phyloP scores from a whole-genome alignment of 2,797 vertebrate species.

The Thunnus albacares region DNA sequence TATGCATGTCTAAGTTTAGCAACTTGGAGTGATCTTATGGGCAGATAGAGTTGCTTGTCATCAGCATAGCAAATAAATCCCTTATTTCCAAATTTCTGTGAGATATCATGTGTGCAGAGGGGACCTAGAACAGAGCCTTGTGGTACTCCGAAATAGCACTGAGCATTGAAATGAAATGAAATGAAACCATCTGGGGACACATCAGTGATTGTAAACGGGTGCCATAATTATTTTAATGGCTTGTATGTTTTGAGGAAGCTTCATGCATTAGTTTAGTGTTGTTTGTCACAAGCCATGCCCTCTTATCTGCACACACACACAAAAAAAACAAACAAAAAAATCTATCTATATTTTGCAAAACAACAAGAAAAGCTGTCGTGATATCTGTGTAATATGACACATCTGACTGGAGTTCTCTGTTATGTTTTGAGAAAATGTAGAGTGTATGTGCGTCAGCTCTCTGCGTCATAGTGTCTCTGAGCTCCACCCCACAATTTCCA shows the following conservation, averaged over 20 bases:
- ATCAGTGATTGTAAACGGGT: background rate
- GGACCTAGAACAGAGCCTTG: background rate
- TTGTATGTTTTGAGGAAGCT: background rate
- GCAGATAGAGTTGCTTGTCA: background rate
- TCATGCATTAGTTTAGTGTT: background rate
- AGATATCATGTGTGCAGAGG: background rate
- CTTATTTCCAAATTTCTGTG: background rate
- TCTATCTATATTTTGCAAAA: background rate
- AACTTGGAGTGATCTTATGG: background rate
- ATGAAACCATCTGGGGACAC: no score
- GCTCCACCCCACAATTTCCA: slow-evolving; percentile 16
- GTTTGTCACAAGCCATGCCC: background rate
- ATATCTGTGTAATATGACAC: background rate
- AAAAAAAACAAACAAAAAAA: background rate
- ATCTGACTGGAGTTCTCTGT: slow-evolving; percentile 1
- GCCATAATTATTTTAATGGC: background rate
- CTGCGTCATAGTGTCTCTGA: slow-evolving; percentile 29
- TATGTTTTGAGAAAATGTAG: slow-evolving; percentile 22
- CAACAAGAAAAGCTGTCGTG: no score
- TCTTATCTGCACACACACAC: background rate
- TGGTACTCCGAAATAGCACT: background rate
- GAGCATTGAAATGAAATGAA: background rate
- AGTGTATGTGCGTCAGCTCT: background rate
- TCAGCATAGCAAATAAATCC: background rate
- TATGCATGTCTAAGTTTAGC: background rate